Evolutionary conservation across 2,888 invertebrate genomes (phyloP).

Genomic region (Lutraria lutraria): DNA sequence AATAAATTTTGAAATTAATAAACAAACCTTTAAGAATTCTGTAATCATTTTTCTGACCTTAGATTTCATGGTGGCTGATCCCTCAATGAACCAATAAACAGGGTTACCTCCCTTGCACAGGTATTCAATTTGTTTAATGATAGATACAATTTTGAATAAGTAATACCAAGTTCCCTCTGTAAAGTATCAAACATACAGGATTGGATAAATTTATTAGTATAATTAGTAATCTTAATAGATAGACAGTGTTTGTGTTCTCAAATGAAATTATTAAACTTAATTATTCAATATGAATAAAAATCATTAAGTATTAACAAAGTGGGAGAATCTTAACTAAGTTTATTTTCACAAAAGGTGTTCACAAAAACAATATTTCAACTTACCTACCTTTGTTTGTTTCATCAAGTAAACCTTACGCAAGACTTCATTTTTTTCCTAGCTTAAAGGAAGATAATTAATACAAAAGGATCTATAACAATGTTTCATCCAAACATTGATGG

Average conservation of each 20-base stretch:
- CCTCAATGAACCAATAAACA: conserved; percentile 89
- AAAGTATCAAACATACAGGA: not conserved
- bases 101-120: conserved; percentile 71
- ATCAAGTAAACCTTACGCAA: too few relatives aligned
- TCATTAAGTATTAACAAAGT: not conserved
- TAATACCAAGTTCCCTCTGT: not conserved
- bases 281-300: not conserved
- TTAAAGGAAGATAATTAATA: not conserved
- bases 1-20: not conserved
- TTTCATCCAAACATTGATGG: not conserved
- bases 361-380: too few relatives aligned
- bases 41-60: conserved; percentile 87
- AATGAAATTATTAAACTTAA: not conserved
- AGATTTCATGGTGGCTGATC: conserved; percentile 88
- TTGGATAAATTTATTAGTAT: not conserved
- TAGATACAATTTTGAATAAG: not conserved
- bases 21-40: conserved; percentile 84
- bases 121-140: not conserved
- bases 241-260: not conserved
- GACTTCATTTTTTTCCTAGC: too few relatives aligned
- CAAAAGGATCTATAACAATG: not conserved
- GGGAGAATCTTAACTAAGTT: not conserved
- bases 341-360: too few relatives aligned
- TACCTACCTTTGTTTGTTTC: too few relatives aligned
- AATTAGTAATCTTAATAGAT: not conserved